Percentiles rank a stretch among this genome's conserved stretches.
These are phyloP conservation scores for Labroides dimidiatus DNA, from an alignment of 2,797 vertebrate genomes.

Conservation along the genomic window DNA sequence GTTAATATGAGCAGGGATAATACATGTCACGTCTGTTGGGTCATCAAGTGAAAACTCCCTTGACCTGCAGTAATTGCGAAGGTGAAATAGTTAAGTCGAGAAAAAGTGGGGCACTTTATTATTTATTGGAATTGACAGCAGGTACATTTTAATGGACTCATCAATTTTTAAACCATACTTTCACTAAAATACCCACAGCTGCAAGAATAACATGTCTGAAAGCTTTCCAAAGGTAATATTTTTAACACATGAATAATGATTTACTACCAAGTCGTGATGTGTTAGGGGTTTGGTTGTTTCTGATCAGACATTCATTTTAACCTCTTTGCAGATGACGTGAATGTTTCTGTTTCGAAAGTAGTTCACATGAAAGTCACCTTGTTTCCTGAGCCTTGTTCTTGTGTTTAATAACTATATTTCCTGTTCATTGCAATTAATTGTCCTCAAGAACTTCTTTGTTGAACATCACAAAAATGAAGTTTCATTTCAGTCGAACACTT, in stretches of 20 bases:
- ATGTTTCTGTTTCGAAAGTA: slow-evolving; percentile 5
- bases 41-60: slow-evolving; percentile 18
- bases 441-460: slow-evolving; percentile 13
- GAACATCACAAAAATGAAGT: slow-evolving; percentile 4
- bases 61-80: slow-evolving; percentile 31
- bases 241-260: slow-evolving; percentile 60
- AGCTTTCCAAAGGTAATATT: slow-evolving; percentile 51
- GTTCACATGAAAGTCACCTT: slow-evolving; percentile 10
- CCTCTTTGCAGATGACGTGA: neutral
- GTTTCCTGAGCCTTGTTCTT: neutral
- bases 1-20: neutral
- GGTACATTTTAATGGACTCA: slow-evolving; percentile 67
- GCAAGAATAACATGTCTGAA: slow-evolving; percentile 52
- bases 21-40: neutral
- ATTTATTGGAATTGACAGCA: slow-evolving; percentile 63
- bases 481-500: neutral
- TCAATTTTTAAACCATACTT: slow-evolving; percentile 69
- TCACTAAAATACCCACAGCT: slow-evolving; percentile 45
- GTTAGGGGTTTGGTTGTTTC: slow-evolving; percentile 10
- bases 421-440: slow-evolving; percentile 14
- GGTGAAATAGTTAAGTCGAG: slow-evolving; percentile 28
- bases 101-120: slow-evolving; percentile 54
- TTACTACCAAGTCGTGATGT: neutral
- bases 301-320: slow-evolving; percentile 8
- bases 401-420: neutral